Conservation (phyloP, 92 coral and sea anemone genomes). For the Pocillopora grandis region DNA sequence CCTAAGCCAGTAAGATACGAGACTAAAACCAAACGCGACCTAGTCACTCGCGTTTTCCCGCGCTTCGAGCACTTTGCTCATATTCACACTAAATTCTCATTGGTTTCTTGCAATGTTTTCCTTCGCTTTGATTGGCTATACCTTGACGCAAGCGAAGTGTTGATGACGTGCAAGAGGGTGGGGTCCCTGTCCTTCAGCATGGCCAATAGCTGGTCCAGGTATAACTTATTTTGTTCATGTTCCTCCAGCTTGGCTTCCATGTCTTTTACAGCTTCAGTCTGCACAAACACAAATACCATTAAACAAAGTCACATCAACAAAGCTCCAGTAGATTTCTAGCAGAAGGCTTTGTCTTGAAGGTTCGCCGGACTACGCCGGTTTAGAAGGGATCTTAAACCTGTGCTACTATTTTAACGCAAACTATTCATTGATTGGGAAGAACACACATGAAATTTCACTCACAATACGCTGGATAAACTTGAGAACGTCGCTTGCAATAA, state of each 20-base stretch:
- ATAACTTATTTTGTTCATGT: conserved; percentile 81
- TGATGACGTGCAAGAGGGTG: conserved; percentile 73
- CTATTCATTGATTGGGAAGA: too few species aligned
- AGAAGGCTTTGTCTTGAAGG: too few species aligned
- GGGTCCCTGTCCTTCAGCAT: conserved; percentile 91
- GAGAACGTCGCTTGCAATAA: background rate
- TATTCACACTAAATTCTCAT: too few species aligned
- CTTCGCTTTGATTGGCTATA: conserved; percentile 15
- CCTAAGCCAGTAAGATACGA: too few species aligned
- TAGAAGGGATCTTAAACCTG: too few species aligned
- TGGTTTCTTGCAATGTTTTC: too few species aligned
- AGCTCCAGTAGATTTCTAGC: too few species aligned
- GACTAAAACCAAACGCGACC: too few species aligned
- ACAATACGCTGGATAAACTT: background rate
- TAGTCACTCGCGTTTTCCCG: too few species aligned
- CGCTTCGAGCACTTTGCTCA: too few species aligned
- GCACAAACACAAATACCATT: background rate
- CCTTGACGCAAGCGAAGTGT: conserved; percentile 78
- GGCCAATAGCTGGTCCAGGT: conserved; percentile 80
- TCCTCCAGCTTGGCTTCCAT: conserved; percentile 81
- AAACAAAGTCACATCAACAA: background rate
- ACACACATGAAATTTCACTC: background rate
- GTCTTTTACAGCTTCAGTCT: conserved; percentile 81
- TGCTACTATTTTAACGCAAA: too few species aligned
- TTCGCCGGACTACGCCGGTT: too few species aligned